Conservation (phyloP, 1,140 invertebrate species). For the Drosophila burlai region DNA sequence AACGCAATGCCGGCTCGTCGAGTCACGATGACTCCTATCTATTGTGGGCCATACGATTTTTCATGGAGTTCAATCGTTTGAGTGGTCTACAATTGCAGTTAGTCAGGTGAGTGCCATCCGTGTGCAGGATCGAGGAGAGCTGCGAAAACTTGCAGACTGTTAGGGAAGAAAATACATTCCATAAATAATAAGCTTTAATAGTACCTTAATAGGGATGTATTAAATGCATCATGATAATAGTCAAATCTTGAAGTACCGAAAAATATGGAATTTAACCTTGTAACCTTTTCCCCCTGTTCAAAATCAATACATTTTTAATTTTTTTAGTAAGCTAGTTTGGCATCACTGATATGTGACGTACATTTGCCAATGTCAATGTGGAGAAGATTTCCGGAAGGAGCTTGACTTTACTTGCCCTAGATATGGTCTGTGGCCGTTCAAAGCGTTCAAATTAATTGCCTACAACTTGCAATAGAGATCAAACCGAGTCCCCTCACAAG, state of each 20-base stretch:
- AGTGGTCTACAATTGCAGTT: conserved; percentile 94
- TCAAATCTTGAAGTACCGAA: too few species aligned
- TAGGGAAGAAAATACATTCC: neutral
- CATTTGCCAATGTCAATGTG: conserved; percentile 62
- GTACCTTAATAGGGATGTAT: neutral
- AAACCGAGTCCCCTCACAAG: conserved; percentile 10
- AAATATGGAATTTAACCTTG: too few species aligned
- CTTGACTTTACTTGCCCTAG: conserved; percentile 28
- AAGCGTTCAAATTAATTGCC: conserved; percentile 75
- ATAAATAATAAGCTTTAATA: neutral
- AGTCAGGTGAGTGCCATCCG: conserved; percentile 89
- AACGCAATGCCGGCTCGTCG: conserved; percentile 82
- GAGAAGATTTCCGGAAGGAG: conserved; percentile 13
- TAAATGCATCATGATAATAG: neutral
- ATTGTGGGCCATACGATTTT: conserved; percentile 97
- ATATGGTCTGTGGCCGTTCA: conserved; percentile 34
- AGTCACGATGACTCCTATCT: conserved; percentile 96
- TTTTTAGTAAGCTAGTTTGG: neutral
- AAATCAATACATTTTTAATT: neutral
- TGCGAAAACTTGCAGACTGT: neutral
- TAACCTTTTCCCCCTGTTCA: too few species aligned
- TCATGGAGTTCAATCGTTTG: conserved; percentile 98
- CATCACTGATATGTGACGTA: conserved; percentile 33
- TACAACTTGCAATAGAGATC: conserved; percentile 31
- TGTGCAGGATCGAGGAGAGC: neutral